Conservation (phyloP, 2,888 invertebrate species). For the Muscina levida region DNA sequence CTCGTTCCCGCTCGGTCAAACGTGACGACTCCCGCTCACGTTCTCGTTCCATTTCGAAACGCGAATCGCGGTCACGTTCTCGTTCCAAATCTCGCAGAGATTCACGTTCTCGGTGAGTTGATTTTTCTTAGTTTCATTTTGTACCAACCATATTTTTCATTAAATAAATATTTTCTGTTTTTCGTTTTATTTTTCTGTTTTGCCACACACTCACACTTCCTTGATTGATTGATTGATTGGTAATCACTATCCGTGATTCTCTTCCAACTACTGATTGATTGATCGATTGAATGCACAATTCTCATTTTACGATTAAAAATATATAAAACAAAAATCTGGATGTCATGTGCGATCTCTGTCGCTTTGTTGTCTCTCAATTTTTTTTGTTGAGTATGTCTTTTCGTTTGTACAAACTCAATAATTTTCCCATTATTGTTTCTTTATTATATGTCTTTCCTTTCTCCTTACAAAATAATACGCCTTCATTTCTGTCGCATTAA, state of each 20-base stretch:
- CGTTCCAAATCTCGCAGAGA: conserved; percentile 80
- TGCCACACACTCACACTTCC: conserved; percentile 55
- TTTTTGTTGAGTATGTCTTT: conserved; percentile 56
- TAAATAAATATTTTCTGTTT: conserved; percentile 64
- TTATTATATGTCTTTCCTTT: conserved; percentile 28
- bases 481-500: conserved; percentile 35
- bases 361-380: conserved; percentile 45
- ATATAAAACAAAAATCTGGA: conserved; percentile 46
- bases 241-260: background rate
- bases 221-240: conserved; percentile 20
- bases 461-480: conserved; percentile 22
- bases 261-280: conserved; percentile 45
- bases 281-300: conserved; percentile 53
- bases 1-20: conserved; percentile 82
- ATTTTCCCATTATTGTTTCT: conserved; percentile 29
- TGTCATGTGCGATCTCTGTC: conserved; percentile 50
- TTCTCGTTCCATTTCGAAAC: conserved; percentile 78
- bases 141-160: conserved; percentile 37
- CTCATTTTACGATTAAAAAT: conserved; percentile 50
- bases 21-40: conserved; percentile 78
- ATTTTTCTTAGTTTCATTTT: conserved; percentile 20
- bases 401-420: conserved; percentile 45
- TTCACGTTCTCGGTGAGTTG: conserved; percentile 81
- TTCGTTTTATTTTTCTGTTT: conserved; percentile 65
- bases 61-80: conserved; percentile 80